These are phyloP conservation scores for Erebia ligea DNA, from an alignment of 2,888 invertebrate genomes.

Conservation along the genomic window DNA sequence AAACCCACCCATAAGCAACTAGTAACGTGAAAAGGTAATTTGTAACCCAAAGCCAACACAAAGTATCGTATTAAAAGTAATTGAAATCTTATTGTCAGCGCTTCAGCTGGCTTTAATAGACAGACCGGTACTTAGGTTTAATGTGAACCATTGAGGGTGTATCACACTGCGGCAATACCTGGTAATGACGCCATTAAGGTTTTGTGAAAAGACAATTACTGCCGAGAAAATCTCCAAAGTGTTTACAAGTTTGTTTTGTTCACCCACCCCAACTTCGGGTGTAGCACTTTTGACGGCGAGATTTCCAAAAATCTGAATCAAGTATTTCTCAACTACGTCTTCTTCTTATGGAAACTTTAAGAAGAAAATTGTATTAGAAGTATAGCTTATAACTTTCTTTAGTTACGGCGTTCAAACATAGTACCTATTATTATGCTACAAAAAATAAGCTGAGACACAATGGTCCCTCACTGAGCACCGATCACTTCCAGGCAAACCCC, in stretches of 20 bases:
- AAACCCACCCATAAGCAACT: too few relatives aligned
- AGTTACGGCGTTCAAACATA: too few relatives aligned
- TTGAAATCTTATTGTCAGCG: background rate
- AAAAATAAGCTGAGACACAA: slow-evolving; percentile 6
- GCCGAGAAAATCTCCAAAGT: slow-evolving; percentile 11
- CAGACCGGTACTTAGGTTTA: slow-evolving; percentile 7
- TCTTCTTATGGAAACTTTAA: too few relatives aligned
- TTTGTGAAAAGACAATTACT: slow-evolving; percentile 17
- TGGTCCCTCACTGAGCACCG: slow-evolving; percentile 6
- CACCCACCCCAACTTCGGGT: too few relatives aligned
- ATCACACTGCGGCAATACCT: slow-evolving; percentile 14
- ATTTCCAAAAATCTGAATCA: too few relatives aligned
- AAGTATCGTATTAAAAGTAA: background rate
- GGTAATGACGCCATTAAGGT: slow-evolving; percentile 20
- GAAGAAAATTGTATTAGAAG: too few relatives aligned
- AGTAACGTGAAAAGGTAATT: too few relatives aligned
- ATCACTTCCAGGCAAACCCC: slow-evolving; percentile 12
- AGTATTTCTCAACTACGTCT: too few relatives aligned
- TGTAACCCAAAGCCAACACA: too few relatives aligned
- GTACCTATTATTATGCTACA: background rate
- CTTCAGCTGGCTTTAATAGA: background rate
- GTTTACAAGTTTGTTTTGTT: slow-evolving; percentile 1
- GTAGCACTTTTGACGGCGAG: too few relatives aligned
- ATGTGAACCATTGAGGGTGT: slow-evolving; percentile 7
- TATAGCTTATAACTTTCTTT: too few relatives aligned